Percentiles rank a stretch among this genome's conserved stretches.
Conservation (phyloP, 1,140 invertebrate genomes). For the Drosophila punjabiensis region DNA sequence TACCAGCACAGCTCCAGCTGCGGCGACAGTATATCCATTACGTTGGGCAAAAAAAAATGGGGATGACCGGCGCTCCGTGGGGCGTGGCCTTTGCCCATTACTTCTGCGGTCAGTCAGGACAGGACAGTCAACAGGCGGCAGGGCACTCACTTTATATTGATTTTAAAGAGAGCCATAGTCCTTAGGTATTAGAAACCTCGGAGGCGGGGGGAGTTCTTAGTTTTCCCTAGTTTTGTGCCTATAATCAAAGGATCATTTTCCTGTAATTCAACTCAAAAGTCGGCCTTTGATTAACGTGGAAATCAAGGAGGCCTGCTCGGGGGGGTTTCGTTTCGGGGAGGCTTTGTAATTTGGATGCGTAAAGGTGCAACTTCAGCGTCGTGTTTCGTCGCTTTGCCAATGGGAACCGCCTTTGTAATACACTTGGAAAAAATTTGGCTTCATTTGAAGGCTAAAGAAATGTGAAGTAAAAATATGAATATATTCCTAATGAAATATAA, state of each 20-base stretch:
- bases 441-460: neutral
- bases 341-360: slow-evolving; percentile 10
- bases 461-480: too few relatives aligned
- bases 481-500: too few relatives aligned
- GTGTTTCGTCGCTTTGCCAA: slow-evolving; percentile 1
- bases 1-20: slow-evolving; percentile 38
- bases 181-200: neutral
- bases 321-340: neutral
- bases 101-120: neutral
- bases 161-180: neutral
- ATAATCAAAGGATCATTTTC: neutral
- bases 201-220: neutral
- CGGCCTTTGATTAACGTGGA: slow-evolving; percentile 14
- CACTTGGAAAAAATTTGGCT: neutral
- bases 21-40: slow-evolving; percentile 17
- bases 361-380: slow-evolving; percentile 4
- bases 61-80: neutral
- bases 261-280: neutral
- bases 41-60: neutral
- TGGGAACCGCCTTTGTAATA: neutral
- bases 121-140: slow-evolving; percentile 21
- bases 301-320: neutral
- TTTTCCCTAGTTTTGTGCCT: neutral
- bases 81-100: slow-evolving; percentile 2
- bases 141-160: neutral